Evolutionary conservation across 2,113 vertebrate species (phyloP).

Genomic region (Ceratotherium simum): DNA sequence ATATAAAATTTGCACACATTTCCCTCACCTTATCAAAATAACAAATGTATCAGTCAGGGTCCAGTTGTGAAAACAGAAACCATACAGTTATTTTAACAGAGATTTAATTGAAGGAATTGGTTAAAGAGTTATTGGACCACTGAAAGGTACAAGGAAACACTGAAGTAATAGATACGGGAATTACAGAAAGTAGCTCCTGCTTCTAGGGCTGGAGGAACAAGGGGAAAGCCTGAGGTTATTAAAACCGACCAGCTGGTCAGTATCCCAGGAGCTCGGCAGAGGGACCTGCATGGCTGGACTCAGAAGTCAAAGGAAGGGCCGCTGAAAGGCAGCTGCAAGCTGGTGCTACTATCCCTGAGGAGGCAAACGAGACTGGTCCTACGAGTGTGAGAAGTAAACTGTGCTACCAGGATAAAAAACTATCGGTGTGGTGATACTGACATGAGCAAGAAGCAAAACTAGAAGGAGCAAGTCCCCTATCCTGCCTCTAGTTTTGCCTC

Average conservation of each 20-base stretch:
- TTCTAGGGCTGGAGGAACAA: not conserved
- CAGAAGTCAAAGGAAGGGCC: not conserved
- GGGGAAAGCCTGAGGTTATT: not conserved
- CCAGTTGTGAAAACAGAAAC: not conserved
- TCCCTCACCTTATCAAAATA: not conserved
- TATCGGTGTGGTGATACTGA: not conserved
- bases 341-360: not conserved
- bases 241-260: not conserved
- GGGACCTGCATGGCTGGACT: not conserved
- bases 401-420: not conserved
- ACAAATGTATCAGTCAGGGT: not conserved
- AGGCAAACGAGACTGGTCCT: not conserved
- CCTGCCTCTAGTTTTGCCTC: not conserved
- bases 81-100: slow-evolving; percentile 8
- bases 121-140: not conserved
- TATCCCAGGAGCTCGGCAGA: not conserved
- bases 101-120: not conserved
- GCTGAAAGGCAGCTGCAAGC: not conserved
- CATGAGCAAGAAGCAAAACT: not conserved
- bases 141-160: not conserved
- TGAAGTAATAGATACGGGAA: not conserved
- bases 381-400: not conserved
- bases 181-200: not conserved
- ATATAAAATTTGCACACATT: not conserved
- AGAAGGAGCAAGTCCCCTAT: not conserved